Evolutionary conservation across 2,888 invertebrate species (phyloP), one percentile per base, ranked within the genome.

Genomic region (Lordiphosa fenestrarum): DNA sequence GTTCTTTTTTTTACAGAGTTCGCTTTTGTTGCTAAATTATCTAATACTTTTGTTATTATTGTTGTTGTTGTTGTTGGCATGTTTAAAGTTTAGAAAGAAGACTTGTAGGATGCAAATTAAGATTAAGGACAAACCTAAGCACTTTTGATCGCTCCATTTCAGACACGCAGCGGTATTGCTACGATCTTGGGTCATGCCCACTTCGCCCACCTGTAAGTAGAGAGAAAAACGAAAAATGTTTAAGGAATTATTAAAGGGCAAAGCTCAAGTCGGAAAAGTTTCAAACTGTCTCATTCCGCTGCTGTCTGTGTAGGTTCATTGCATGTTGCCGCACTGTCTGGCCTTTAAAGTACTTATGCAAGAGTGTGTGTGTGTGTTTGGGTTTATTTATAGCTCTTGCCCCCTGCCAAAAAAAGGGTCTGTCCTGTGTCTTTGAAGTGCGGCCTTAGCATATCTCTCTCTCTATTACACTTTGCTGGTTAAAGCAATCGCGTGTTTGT

Each of bases 111-210:
- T 74, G 65, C 76, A 65, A 74, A 86, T 71, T 69, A 82, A 82
- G 69, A 86, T 60, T 52, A 89, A 81, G 78, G 88, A 89, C 89
- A 89, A 89, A 89, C 89, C 89, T 89, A 89, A 87, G 74, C 89
- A 89, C 86, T 87, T 88, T 80, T 88, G 88, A 81, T 89, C 87
- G 67, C 85, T 84, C 82, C 88, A 84, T 66, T 87, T 87, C 59
- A 86, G 72, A 66, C 90, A 90, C 66, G 89, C 88, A 33, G 89
- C 88, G 47, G 86, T 73, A 70, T 83, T 89, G 51, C 82, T 85
- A 46, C 88, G 89, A 69, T 89, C 87, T 50, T 84, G 76, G 47
- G 86, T 85, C 64, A 86, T 84, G 60, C 86, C 86, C 63, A 87
- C 87, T 71, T 90, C 90, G 58, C 89, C 89, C 62, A 89, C 87